A percentile compares a stretch with the other conserved stretches of the same genome.
phyloP scores from a whole-genome alignment of 2,113 vertebrate genomes.

The Clarias macrocephalus region DNA sequence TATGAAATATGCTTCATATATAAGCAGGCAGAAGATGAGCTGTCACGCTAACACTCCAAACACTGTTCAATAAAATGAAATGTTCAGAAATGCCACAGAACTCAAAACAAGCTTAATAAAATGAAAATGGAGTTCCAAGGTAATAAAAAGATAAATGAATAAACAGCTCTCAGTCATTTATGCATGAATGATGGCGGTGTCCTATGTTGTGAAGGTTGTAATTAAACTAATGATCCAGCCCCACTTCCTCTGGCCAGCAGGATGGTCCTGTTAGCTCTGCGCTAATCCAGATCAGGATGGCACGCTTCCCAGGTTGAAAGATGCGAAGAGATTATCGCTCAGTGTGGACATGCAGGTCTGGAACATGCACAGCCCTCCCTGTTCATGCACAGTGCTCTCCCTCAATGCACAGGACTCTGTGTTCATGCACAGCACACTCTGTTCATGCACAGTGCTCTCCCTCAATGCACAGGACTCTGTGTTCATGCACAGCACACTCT shows the following conservation, averaged over 20 bases:
- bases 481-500: not conserved
- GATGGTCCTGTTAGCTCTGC: constrained; percentile 64
- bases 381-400: not conserved
- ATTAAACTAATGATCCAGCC: constrained; percentile 60
- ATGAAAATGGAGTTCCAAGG: not conserved
- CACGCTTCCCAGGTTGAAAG: constrained; percentile 56
- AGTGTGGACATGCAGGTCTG: constrained; percentile 20
- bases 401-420: not conserved
- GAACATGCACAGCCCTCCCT: not conserved
- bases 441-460: not conserved
- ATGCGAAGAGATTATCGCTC: constrained; percentile 34
- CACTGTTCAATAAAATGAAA: not conserved
- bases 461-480: not conserved
- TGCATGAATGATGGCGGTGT: constrained; percentile 49
- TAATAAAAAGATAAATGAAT: not conserved
- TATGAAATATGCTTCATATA: not conserved
- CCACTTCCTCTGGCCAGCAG: constrained; percentile 52
- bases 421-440: not conserved
- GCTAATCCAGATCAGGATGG: constrained; percentile 69
- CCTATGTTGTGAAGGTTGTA: constrained; percentile 51
- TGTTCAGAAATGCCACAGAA: not conserved
- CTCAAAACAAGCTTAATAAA: not conserved
- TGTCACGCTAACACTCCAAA: not conserved
- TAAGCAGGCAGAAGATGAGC: not conserved
- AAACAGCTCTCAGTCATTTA: constrained; percentile 3